phyloP scores from a whole-genome alignment of 2,113 vertebrate species.

The Coptodon bakossiorum region DNA sequence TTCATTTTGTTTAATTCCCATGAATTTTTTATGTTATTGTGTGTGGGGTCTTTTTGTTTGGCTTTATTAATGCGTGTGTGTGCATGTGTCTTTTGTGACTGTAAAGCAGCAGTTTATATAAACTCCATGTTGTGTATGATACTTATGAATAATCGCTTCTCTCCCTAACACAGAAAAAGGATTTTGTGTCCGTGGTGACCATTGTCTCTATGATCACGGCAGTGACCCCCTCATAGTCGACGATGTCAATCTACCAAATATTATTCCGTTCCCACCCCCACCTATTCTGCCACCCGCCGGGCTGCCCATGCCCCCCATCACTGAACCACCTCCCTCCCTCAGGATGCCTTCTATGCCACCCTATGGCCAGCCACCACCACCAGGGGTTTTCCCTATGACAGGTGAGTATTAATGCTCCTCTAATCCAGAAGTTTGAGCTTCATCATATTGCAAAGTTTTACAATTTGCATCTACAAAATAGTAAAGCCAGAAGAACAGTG shows the following conservation, averaged over 20 bases:
- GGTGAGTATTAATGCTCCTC: slow-evolving; percentile 66
- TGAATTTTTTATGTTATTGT: not conserved
- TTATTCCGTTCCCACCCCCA: slow-evolving; percentile 93
- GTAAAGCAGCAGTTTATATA: not conserved
- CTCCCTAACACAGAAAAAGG: slow-evolving; percentile 82
- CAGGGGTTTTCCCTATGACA: slow-evolving; percentile 85
- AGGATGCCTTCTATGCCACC: slow-evolving; percentile 79
- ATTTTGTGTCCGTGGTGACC: slow-evolving; percentile 94
- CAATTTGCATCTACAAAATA: not conserved
- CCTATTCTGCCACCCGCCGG: slow-evolving; percentile 79
- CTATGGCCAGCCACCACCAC: slow-evolving; percentile 82
- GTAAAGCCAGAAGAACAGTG: not conserved
- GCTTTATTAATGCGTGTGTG: not conserved
- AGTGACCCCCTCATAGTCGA: slow-evolving; percentile 92
- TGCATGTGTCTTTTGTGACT: not conserved
- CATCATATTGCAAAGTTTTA: not conserved
- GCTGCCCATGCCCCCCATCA: slow-evolving; percentile 67
- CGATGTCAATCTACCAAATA: slow-evolving; percentile 89
- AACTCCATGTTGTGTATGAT: not conserved
- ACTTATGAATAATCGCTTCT: not conserved
- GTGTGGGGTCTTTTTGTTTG: not conserved
- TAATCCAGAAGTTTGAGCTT: not conserved
- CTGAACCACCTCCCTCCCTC: slow-evolving; percentile 62
- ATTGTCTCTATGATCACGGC: slow-evolving; percentile 93
- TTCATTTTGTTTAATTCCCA: not conserved